Evolutionary conservation across 2,888 invertebrate genomes (phyloP).

Genomic region (Oscheius myriophilus): DNA sequence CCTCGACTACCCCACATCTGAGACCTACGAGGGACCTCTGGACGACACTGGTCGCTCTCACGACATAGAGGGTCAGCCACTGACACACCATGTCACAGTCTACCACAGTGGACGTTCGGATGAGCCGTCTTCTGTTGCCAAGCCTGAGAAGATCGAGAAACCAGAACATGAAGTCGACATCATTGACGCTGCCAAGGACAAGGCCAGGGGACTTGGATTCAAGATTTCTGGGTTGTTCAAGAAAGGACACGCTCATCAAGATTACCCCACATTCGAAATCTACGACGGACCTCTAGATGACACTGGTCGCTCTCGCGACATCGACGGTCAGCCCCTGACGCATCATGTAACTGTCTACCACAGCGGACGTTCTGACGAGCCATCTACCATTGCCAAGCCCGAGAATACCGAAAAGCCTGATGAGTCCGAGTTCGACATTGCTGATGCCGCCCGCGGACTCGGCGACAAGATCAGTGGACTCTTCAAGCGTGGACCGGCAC

Average conservation of each 20-base stretch:
- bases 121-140: constrained; percentile 23
- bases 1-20: constrained; percentile 42
- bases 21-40: constrained; percentile 36
- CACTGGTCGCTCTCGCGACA: constrained; percentile 34
- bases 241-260: constrained; percentile 40
- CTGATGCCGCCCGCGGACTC: constrained; percentile 1
- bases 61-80: constrained; percentile 43
- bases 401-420: constrained; percentile 32
- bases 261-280: constrained; percentile 44
- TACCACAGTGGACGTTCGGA: constrained; percentile 32
- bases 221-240: constrained; percentile 48
- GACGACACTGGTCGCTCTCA: constrained; percentile 35
- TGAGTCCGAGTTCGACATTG: constrained; percentile 29
- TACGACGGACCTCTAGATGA: constrained; percentile 43
- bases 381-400: constrained; percentile 11
- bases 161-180: constrained; percentile 30
- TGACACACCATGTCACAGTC: constrained; percentile 37
- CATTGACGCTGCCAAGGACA: constrained; percentile 40
- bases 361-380: constrained; percentile 22
- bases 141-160: constrained; percentile 27
- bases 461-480: constrained; percentile 37
- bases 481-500: constrained; percentile 32
- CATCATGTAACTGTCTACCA: constrained; percentile 45
- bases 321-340: constrained; percentile 40
- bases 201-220: constrained; percentile 28